Evolutionary conservation across 2,797 vertebrate genomes (phyloP).

Genomic region (Melanotaenia trifasciata): DNA sequence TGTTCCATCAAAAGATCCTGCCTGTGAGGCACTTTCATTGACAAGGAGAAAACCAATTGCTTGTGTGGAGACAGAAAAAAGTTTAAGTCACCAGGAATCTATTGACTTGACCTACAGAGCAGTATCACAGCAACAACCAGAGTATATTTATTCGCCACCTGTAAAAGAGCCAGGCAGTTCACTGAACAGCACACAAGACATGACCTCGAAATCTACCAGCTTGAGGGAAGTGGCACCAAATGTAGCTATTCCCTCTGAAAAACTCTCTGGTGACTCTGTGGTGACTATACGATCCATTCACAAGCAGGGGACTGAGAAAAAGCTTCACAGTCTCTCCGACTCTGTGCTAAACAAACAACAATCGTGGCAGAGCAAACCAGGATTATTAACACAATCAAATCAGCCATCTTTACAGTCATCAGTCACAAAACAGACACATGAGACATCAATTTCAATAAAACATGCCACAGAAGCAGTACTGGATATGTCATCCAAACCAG

Average conservation of each 20-base stretch:
- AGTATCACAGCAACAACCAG: constrained; percentile 31
- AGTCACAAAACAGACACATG: constrained; percentile 20
- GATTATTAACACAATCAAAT: constrained; percentile 18
- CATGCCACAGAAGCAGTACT: constrained; percentile 75
- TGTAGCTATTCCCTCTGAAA: constrained; percentile 32
- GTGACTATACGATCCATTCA: constrained; percentile 16
- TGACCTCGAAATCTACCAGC: constrained; percentile 55
- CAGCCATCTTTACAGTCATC: constrained; percentile 12
- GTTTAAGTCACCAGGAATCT: constrained; percentile 40
- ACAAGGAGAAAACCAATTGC: constrained; percentile 55
- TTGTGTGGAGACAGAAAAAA: constrained; percentile 29
- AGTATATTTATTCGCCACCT: constrained; percentile 4
- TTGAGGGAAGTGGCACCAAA: constrained; percentile 18
- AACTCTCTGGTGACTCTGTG: not conserved
- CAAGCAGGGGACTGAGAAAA: constrained; percentile 20
- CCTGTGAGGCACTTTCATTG: constrained; percentile 62
- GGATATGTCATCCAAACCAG: constrained; percentile 76
- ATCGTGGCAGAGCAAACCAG: constrained; percentile 24
- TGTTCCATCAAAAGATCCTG: constrained; percentile 63
- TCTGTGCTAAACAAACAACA: constrained; percentile 37
- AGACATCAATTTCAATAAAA: constrained; percentile 40
- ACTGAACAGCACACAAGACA: constrained; percentile 60
- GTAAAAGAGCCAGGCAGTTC: constrained; percentile 50
- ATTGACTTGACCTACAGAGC: constrained; percentile 66
- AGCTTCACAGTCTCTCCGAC: constrained; percentile 18